Base-by-base conservation (phyloP, 2,888 invertebrate species). In the Mimachlamys varia region DNA sequence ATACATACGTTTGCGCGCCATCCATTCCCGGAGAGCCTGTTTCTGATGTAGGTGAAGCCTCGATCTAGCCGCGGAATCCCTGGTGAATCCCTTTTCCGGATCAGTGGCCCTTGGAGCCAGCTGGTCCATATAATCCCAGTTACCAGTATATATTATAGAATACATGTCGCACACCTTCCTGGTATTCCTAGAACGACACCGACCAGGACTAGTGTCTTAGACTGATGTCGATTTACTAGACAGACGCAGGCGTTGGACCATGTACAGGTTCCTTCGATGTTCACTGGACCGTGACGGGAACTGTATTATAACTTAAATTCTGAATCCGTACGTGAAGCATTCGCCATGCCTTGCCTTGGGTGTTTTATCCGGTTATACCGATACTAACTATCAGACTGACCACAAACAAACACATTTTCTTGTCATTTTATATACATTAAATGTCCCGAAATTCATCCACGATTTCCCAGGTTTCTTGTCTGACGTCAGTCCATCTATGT, bases 401-500 rank as follows among this genome's bases (percentile, higher is more conserved):
- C 76, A 76, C 27, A 33, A 5, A 76, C 76, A 76, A 76, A 10
- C 19, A 22, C 12, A 76, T 76, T 76, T 17, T 10, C 13, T 27
- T 19, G 76, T 22, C 58, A 0, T 12, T 22, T 7, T 76, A 76
- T 76, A 5, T 19, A 76, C 33, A 76, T 76, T 1, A 76, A 76
- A 33, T 76, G 76, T 12, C 13, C 27, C 33, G 13, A 76, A 76
- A 15, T 4, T 27, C 33, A 33, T 10, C n/a, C 7, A 76, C 1
- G 15, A 27, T n/a, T 62, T 62, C 19, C n/a, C 62, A 27, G 33
- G 76, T 33, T 76, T 76, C 33, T 27, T 33, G 27, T 27, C 3
- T 76, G 76, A 76, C 76, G 76, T 76, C 27, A 33, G 76, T 33
- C 27, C 76, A 76, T 76, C 27, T 76, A 76, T 76, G 76, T 76